Evolutionary conservation across 2,113 vertebrate species (phyloP), one percentile per base, ranked within the genome.

Genomic region (Trochalopteron elliotii): DNA sequence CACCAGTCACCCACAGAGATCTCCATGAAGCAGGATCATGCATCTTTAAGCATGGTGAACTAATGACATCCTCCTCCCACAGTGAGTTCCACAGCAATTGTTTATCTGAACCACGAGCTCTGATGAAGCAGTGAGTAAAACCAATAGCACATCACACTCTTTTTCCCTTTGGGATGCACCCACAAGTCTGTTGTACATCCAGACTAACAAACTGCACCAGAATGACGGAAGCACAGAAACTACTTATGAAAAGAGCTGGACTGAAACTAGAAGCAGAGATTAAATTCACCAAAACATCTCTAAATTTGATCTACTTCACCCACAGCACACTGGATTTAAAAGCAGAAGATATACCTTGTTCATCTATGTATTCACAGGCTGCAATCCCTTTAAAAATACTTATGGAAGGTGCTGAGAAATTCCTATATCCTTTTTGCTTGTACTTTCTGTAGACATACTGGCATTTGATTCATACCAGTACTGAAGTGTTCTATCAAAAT

Each of bases 1-100:
- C 69, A 85, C 53, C 78, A 31, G 10, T 18, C 30, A 70, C 49
- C 40, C 69, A 57, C 49, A 69, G 35, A 77, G 52, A 80, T 44
- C 78, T 75, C 52, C 78, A 39, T 3, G 33, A 83, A 83, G 85
- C 61, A 61, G 39, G 6, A 59, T 7, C 15, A 63, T 8, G 70
- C 12, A 82, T 87, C 87, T 95, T 96, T 81, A 95, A 85, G 67
- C 22, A n/a, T 2, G 52, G 44, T 44, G 63, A 83, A 95, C 77
- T 56, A 71, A 76, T 18, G 57, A 37, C 50, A 96, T 71, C 59
- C 81, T 78, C 53, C 56, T 63, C n/a, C n/a, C 40, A 53, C 40
- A 19, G 19, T 40, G 33, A 25, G n/a, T 30, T 90, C 25, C 33
- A 44, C 22, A n/a, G 37, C 30, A 75, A 60, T 2, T 67, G 28